A percentile compares a stretch with the other conserved stretches of the same genome.
Evolutionary conservation across 2,113 vertebrate genomes (phyloP).

Genomic region (Ahaetulla prasina): DNA sequence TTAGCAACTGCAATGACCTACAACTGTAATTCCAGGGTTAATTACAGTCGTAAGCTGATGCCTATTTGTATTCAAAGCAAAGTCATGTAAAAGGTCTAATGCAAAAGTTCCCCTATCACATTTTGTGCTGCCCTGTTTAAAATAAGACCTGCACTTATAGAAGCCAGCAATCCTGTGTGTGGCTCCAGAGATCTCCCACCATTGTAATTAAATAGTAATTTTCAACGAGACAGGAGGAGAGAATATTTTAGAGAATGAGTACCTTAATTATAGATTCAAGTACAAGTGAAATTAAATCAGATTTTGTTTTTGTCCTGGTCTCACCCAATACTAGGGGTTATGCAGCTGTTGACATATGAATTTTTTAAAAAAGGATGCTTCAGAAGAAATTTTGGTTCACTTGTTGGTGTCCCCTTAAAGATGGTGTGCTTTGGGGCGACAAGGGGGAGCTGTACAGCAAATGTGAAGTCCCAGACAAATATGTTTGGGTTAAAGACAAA

Average conservation of each 20-base stretch:
- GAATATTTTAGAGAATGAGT: neutral
- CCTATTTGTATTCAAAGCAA: neutral
- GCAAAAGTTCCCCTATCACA: neutral
- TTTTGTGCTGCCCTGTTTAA: neutral
- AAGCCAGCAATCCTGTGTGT: neutral
- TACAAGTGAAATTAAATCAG: neutral
- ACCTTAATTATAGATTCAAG: neutral
- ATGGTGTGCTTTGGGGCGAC: neutral
- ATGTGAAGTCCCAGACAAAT: neutral
- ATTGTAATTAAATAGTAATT: neutral
- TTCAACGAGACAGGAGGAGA: neutral
- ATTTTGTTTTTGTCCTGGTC: neutral
- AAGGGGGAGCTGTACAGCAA: neutral
- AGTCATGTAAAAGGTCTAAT: neutral
- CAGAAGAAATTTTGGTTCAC: neutral
- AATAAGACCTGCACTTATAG: neutral
- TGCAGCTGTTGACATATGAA: neutral
- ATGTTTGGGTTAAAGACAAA: neutral
- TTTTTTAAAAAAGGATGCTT: neutral
- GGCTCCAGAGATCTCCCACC: neutral
- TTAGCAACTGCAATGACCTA: neutral
- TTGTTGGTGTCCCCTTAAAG: neutral
- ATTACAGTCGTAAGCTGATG: neutral
- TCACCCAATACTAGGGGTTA: neutral
- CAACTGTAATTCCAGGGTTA: neutral